These are phyloP conservation scores for Ethmia dodecea DNA, from an alignment of 2,888 invertebrate genomes.

Conservation along the genomic window DNA sequence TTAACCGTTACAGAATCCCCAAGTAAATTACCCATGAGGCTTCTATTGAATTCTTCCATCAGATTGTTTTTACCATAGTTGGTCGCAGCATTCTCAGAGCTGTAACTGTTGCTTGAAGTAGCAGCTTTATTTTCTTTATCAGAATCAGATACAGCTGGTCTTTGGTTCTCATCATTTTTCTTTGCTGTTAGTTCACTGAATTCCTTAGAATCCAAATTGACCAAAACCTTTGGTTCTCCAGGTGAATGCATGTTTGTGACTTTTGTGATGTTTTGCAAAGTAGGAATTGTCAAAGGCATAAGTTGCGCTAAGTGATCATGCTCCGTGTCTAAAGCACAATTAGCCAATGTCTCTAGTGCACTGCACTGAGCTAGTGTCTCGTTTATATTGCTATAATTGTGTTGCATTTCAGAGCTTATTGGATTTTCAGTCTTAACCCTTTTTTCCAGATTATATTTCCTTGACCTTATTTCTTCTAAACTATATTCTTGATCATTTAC, in stretches of 20 bases:
- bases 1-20: constrained; percentile 81
- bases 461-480: constrained; percentile 86
- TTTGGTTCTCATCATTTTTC: constrained; percentile 49
- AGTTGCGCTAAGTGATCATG: constrained; percentile 66
- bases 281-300: constrained; percentile 63
- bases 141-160: constrained; percentile 21
- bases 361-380: constrained; percentile 68
- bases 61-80: constrained; percentile 60
- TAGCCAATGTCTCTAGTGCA: constrained; percentile 68
- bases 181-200: constrained; percentile 56
- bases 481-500: constrained; percentile 81
- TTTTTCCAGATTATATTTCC: constrained; percentile 67
- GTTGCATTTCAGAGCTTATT: constrained; percentile 33
- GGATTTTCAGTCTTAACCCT: constrained; percentile 44
- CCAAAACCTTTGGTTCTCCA: constrained; percentile 66
- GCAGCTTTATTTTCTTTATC: constrained; percentile 55
- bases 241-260: constrained; percentile 69
- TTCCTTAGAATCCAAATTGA: constrained; percentile 69
- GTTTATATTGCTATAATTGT: constrained; percentile 50
- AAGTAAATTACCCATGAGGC: constrained; percentile 69
- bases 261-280: constrained; percentile 66
- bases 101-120: constrained; percentile 32
- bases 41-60: constrained; percentile 68
- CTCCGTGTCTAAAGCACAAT: constrained; percentile 66
- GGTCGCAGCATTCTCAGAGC: constrained; percentile 39